phyloP scores from a whole-genome alignment of 2,888 invertebrate species.

The Drosophila maculinotata region DNA sequence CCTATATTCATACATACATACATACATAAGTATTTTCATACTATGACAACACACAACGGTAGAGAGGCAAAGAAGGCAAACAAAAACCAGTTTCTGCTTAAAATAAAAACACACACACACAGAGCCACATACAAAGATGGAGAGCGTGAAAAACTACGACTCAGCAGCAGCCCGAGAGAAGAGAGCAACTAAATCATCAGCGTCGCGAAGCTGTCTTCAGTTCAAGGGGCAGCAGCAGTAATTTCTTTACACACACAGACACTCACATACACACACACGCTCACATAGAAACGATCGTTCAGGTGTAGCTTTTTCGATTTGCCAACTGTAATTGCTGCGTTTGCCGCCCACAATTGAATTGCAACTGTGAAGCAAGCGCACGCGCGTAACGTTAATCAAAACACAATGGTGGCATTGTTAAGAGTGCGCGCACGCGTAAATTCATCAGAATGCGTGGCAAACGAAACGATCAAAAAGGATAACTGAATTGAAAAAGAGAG shows the following conservation, averaged over 20 bases:
- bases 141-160: conserved; percentile 78
- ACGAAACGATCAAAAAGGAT: conserved; percentile 63
- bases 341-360: conserved; percentile 31
- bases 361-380: conserved; percentile 47
- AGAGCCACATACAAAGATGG: conserved; percentile 52
- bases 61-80: conserved; percentile 52
- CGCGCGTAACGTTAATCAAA: conserved; percentile 53
- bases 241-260: conserved; percentile 34
- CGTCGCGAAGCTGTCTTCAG: conserved; percentile 30
- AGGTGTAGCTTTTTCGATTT: conserved; percentile 57
- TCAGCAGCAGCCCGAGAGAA: conserved; percentile 40
- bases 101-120: conserved; percentile 68
- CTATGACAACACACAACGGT: conserved; percentile 65
- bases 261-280: not conserved
- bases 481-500: conserved; percentile 12
- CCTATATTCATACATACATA: conserved; percentile 4
- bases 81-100: conserved; percentile 76
- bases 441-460: conserved; percentile 56
- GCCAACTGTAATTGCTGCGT: conserved; percentile 50
- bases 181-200: conserved; percentile 22
- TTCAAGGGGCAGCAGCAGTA: conserved; percentile 60
- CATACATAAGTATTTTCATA: conserved; percentile 53
- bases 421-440: conserved; percentile 27
- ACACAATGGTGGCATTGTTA: conserved; percentile 54
- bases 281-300: conserved; percentile 49